A percentile compares a stretch with the other conserved stretches of the same genome.
Conservation (phyloP, 1,140 invertebrate genomes). For the Sarcophaga bullata region DNA sequence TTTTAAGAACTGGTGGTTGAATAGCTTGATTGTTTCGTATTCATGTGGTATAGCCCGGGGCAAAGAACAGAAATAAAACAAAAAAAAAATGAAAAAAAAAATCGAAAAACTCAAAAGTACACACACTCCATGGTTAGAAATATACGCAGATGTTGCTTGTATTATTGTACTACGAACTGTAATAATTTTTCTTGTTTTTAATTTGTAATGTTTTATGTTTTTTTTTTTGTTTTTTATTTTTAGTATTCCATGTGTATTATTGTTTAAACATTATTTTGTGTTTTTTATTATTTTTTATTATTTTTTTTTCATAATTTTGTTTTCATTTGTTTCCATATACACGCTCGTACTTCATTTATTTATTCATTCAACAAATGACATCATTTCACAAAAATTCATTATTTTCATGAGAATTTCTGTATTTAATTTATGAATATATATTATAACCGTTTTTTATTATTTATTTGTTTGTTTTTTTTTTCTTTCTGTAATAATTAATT, state of each 20-base stretch:
- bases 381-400: slow-evolving; percentile 33
- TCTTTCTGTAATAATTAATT: neutral
- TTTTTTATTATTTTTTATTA: neutral
- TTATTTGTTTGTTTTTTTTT: neutral
- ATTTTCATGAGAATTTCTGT: slow-evolving; percentile 29
- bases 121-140: neutral
- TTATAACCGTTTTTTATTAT: neutral
- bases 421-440: neutral
- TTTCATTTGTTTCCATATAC: neutral
- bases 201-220: neutral
- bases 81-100: neutral
- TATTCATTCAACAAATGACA: slow-evolving; percentile 34
- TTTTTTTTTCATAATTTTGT: neutral
- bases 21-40: neutral
- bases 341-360: neutral
- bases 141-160: neutral
- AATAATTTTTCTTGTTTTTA: neutral
- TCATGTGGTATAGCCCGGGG: neutral
- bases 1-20: neutral
- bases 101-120: neutral
- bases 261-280: neutral
- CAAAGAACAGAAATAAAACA: neutral
- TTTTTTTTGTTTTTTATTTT: neutral
- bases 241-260: neutral
- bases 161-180: neutral